These are phyloP conservation scores for Dicaeum eximium DNA, from an alignment of 2,113 vertebrate genomes.

Conservation along the genomic window DNA sequence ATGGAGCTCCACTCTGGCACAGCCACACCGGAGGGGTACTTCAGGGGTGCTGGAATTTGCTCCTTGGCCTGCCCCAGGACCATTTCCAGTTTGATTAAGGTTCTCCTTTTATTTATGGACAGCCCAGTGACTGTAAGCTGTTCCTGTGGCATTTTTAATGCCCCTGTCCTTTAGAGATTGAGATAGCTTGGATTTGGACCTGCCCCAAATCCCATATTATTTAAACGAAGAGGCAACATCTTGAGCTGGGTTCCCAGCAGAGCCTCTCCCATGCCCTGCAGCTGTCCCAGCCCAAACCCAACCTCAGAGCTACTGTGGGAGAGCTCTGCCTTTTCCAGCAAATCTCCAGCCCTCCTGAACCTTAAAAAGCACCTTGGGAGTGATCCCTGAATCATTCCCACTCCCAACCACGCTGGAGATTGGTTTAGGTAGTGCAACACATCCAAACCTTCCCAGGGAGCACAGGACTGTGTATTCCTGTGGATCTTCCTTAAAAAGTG, in stretches of 20 bases:
- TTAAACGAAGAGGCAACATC: background rate
- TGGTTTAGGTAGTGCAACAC: background rate
- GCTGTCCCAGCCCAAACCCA: background rate
- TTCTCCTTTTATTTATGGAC: background rate
- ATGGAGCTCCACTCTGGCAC: background rate
- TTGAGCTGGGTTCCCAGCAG: background rate
- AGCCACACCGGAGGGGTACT: too few relatives aligned
- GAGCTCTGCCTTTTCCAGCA: background rate
- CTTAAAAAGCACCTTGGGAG: background rate
- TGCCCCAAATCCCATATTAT: background rate
- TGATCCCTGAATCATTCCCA: background rate
- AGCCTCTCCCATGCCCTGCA: background rate
- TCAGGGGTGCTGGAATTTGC: background rate
- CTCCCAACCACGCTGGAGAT: rapidly evolving
- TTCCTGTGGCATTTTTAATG: background rate
- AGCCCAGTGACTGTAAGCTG: background rate
- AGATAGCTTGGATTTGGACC: background rate
- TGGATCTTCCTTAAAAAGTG: background rate
- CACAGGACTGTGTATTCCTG: too few relatives aligned
- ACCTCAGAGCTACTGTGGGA: background rate
- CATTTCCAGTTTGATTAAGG: background rate
- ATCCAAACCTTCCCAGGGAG: background rate
- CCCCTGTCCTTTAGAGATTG: background rate
- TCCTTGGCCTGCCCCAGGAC: background rate
- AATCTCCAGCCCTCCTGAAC: background rate